phyloP scores from a whole-genome alignment of 2,113 vertebrate species.

The Azemiops feae region DNA sequence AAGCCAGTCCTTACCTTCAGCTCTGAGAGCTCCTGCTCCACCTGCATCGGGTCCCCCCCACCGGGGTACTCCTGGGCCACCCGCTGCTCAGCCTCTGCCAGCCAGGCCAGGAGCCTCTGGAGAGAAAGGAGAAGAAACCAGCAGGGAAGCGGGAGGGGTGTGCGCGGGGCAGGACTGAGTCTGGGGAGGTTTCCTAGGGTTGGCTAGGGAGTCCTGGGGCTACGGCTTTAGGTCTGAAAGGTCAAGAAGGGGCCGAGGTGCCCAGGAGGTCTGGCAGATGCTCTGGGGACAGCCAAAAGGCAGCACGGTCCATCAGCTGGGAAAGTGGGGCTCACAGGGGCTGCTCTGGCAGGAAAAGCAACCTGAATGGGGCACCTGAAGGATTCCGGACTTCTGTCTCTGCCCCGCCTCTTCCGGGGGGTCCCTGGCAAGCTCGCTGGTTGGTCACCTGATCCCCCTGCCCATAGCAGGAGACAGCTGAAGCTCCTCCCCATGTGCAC shows the following conservation, averaged over 20 bases:
- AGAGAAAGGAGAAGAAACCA: neutral
- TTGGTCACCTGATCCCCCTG: neutral
- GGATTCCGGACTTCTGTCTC: neutral
- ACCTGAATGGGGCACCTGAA: neutral
- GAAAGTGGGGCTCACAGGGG: neutral
- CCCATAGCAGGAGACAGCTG: neutral
- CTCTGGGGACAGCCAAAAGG: neutral
- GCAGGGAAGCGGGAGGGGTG: neutral
- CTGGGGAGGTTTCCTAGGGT: neutral
- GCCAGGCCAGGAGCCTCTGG: conserved; percentile 81
- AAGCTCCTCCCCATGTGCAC: neutral
- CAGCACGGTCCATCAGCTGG: neutral
- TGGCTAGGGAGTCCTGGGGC: neutral
- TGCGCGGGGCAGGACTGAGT: neutral
- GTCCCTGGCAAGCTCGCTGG: neutral
- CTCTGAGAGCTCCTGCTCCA: conserved; percentile 81
- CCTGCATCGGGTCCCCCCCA: conserved; percentile 74
- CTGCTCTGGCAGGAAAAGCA: neutral
- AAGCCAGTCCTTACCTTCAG: conserved; percentile 74
- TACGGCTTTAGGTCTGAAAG: neutral
- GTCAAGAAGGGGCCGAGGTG: neutral
- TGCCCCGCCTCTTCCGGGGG: neutral
- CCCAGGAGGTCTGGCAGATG: neutral
- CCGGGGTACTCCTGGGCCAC: conserved; percentile 77
- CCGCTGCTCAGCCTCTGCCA: conserved; percentile 77